Evolutionary conservation across 2,888 invertebrate species (phyloP), one percentile per base, ranked within the genome.

Genomic region (Rugalucina vietnamica): DNA sequence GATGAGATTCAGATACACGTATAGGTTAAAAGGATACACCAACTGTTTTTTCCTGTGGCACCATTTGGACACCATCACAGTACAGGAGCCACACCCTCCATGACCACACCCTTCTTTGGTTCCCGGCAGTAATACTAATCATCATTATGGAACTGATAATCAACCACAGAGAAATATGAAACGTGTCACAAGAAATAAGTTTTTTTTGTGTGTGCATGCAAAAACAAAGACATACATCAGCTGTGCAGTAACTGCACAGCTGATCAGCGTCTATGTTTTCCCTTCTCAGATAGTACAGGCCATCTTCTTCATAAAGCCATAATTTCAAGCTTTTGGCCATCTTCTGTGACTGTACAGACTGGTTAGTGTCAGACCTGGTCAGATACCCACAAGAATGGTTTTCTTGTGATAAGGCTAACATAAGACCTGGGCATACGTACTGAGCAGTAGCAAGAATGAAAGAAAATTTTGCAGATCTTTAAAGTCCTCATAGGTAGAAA

Each of bases 111-210:
- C 88, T 69, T 88, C 88, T 29, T 88, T 98, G 8, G 98, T 98
- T n/a, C 98, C 98, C 87, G 97, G 97, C 86, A 98, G 84, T 18
- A 85, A 78, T 60, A 93, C 93, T 93, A 32, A 37, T n/a, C 21
- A 37, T 10, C 12, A 73, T 76, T 49, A 83, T 54, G 50, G 85
- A 57, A 24, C 4, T 60, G 12, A 4, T 29, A 8, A 4, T 60
- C 10, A 5, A 60, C 5, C 54, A n/a, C n/a, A n/a, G n/a, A n/a
- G n/a, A n/a, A n/a, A n/a, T n/a, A n/a, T n/a, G n/a, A n/a, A 21
- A 18, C 10, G 0, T 70, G 14, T 21, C 34, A 70, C 36, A 8
- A 34, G 2, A 34, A 34, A 2, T 18, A 34, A 5, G 32, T 2
- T 21, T 70, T 21, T 12, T 10, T n/a, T n/a, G 5, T 27, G 8